A percentile compares a stretch with the other conserved stretches of the same genome.
phyloP scores from a whole-genome alignment of 2,113 vertebrate species.

The Peromyscus polionotus region DNA sequence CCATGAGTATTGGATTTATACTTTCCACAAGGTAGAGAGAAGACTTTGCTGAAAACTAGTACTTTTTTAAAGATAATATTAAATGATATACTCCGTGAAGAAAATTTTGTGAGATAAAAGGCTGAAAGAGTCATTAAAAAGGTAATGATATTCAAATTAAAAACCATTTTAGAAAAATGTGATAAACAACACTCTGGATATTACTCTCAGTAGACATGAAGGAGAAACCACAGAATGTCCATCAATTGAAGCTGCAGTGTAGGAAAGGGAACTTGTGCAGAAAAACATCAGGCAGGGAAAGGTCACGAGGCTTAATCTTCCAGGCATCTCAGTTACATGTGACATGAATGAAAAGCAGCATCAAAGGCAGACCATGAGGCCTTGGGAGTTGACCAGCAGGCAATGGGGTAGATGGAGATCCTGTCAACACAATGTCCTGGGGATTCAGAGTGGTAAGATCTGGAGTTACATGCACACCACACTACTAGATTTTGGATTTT shows the following conservation, averaged over 20 bases:
- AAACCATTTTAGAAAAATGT: background rate
- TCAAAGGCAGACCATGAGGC: fast-evolving
- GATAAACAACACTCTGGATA: background rate
- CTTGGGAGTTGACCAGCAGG: fast-evolving
- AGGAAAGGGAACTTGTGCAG: background rate
- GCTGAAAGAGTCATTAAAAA: background rate
- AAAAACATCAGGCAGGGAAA: background rate
- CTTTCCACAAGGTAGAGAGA: background rate
- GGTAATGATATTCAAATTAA: background rate
- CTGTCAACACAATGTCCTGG: background rate
- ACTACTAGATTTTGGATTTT: background rate
- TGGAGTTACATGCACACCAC: background rate
- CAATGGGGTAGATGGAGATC: background rate
- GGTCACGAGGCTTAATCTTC: background rate
- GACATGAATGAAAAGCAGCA: background rate
- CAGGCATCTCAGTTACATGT: background rate
- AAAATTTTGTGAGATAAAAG: background rate
- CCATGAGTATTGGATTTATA: background rate
- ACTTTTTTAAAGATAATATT: background rate
- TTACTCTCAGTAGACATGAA: background rate
- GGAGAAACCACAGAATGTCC: background rate
- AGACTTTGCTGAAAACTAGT: background rate
- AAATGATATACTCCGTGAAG: background rate
- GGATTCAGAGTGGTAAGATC: background rate
- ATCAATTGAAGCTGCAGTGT: background rate